Evolutionary conservation across 2,113 vertebrate species (phyloP).

Genomic region (Neogale vison): DNA sequence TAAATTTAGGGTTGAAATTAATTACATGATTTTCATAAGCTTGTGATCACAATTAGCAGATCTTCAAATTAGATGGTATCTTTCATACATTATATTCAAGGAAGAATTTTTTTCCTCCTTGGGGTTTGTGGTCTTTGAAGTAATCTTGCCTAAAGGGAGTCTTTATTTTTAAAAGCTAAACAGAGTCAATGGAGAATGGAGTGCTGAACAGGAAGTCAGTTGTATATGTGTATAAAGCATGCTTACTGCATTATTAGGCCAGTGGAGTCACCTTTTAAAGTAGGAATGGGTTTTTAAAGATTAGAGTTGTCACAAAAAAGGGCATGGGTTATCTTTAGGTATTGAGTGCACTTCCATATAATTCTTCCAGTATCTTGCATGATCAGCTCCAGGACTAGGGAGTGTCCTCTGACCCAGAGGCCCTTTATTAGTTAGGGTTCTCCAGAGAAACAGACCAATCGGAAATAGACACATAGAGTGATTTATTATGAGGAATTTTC

Average conservation of each 20-base stretch:
- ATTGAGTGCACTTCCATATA: not conserved
- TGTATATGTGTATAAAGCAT: not conserved
- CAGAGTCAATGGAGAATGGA: not conserved
- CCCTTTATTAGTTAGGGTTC: not conserved
- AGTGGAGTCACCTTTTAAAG: not conserved
- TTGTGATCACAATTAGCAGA: not conserved
- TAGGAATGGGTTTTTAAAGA: not conserved
- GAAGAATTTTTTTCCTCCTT: not conserved
- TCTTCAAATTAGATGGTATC: not conserved
- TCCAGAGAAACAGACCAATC: not conserved
- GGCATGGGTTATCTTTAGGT: not conserved
- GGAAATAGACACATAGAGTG: not conserved
- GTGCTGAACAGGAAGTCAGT: not conserved
- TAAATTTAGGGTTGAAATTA: constrained; percentile 15
- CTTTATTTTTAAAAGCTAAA: not conserved
- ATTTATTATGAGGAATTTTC: not conserved
- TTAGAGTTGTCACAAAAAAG: not conserved
- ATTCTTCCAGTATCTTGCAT: not conserved
- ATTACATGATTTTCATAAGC: not conserved
- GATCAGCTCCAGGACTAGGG: not conserved
- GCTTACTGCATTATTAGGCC: not conserved
- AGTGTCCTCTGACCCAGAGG: not conserved
- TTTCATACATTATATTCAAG: not conserved
- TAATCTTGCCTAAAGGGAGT: constrained; percentile 22
- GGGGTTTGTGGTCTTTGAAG: not conserved